Evolutionary conservation across 2,888 invertebrate genomes (phyloP), one percentile per base, ranked within the genome.

Genomic region (Cephus pulcher): DNA sequence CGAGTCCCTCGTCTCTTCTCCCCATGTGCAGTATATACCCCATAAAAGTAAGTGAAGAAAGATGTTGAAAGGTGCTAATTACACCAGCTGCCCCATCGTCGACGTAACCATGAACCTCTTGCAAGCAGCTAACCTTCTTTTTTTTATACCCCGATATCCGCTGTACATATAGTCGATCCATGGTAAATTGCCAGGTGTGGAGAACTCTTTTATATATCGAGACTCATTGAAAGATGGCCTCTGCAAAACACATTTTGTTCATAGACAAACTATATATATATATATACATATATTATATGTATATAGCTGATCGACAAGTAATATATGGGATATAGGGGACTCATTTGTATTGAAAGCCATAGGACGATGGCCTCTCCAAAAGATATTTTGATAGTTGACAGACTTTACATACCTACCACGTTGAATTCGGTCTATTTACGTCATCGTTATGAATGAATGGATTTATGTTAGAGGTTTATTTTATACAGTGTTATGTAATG

Each of bases 51-150:
- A 78, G 76, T 73, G 78, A 78, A 73, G 76, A 78, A 78, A 78
- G 78, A 78, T 76, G 78, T 78, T 76, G 76, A 78, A 71, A 78
- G 78, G 76, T 78, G 78, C 75, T 78, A 78, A 78, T 78, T 78
- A 78, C 56, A 56, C 56, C 56, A 56, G 56, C 56, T 56, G 56
- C 56, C 23, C 56, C 56, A 56, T 56, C 56, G 56, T 56, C 56
- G 56, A 56, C 23, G 23, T 56, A 56, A 23, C 56, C 56, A 56
- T 56, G 56, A 56, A 56, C 56, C 56, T 56, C 56, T 56, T 56
- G 56, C 56, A 15, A 56, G 56, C 56, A 56, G 56, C 56, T 6
- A 56, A 56, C 56, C 56, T 56, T 56, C 9, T 56, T 56, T 56
- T 56, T 56, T 56, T 56, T 56, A 56, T 56, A 56, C 23, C 23